These are phyloP conservation scores for Hymenopus coronatus DNA, from an alignment of 2,888 invertebrate species.

Conservation along the genomic window DNA sequence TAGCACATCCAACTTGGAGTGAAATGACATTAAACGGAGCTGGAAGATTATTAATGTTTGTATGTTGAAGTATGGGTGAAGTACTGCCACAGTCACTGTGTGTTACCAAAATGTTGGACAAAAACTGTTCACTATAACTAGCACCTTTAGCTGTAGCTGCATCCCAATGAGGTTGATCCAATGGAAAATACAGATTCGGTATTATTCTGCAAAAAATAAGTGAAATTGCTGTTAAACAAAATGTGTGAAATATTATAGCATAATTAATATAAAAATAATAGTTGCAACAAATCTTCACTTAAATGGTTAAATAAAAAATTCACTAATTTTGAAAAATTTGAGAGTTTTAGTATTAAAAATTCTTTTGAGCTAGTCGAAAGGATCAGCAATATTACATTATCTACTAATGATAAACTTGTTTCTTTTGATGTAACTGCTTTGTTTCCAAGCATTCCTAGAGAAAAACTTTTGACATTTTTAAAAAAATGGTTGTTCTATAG, in stretches of 20 bases:
- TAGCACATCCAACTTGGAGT: slow-evolving; percentile 35
- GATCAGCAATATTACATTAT: too few relatives aligned
- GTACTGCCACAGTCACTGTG: background rate
- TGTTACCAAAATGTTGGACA: slow-evolving; percentile 43
- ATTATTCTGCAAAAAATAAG: slow-evolving; percentile 42
- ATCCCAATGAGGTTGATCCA: slow-evolving; percentile 52
- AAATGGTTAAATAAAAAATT: too few relatives aligned
- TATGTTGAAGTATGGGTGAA: slow-evolving; percentile 6
- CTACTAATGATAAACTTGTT: too few relatives aligned
- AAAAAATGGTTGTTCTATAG: too few relatives aligned
- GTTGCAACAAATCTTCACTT: too few relatives aligned
- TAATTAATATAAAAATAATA: too few relatives aligned
- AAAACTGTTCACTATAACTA: slow-evolving; percentile 44
- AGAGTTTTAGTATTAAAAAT: too few relatives aligned
- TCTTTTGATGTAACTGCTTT: too few relatives aligned
- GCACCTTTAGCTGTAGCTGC: slow-evolving; percentile 54
- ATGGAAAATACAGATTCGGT: slow-evolving; percentile 48
- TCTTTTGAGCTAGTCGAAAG: too few relatives aligned
- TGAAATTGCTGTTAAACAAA: background rate
- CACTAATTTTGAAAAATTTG: too few relatives aligned
- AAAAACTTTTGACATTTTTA: too few relatives aligned
- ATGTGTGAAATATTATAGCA: background rate
- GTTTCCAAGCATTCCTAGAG: too few relatives aligned
- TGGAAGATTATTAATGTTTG: slow-evolving; percentile 50
- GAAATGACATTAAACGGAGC: slow-evolving; percentile 50